Conservation (phyloP, 2,113 vertebrate species). For the rat (Rattus norvegicus) region GRCr8 NC_086019.1:117283001-117283500, state of each 20-base stretch:
- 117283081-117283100: neutral
- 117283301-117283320: neutral
- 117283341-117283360: neutral
- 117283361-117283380: neutral
- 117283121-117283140: neutral
- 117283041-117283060: neutral
- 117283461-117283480: neutral
- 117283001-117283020: neutral
- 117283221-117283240: neutral
- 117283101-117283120: neutral
- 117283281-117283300: too few species aligned
- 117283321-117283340: neutral
- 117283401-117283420: neutral
- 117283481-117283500: neutral
- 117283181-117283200: neutral
- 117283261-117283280: neutral
- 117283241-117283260: neutral
- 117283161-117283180: neutral
- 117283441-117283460: neutral
- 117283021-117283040: neutral
- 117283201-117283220: neutral
- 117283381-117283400: neutral
- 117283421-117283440: neutral
- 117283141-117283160: constrained; percentile 8
- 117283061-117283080: neutral